Evolutionary conservation across 2,888 invertebrate species (phyloP).

Genomic region (Lasius fuliginosus): DNA sequence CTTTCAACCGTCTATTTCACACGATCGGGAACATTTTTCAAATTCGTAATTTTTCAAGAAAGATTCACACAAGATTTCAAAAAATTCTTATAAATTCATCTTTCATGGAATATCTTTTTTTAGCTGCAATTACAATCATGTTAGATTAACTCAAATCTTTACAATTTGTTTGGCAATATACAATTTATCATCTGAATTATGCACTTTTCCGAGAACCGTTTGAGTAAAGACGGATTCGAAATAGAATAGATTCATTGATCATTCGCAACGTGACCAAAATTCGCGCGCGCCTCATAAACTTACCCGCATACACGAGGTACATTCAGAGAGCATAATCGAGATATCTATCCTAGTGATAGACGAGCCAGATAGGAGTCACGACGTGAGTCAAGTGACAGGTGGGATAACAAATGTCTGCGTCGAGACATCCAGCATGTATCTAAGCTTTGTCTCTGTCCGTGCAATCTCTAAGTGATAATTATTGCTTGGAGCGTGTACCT

Average conservation of each 20-base stretch:
- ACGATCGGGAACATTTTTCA: too few relatives aligned
- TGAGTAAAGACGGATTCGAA: conserved; percentile 51
- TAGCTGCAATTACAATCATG: not conserved
- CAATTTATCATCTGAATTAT: conserved; percentile 67
- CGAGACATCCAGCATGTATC: conserved; percentile 66
- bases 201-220: conserved; percentile 64
- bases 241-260: conserved; percentile 67
- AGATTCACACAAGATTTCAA: not conserved
- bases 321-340: conserved; percentile 71
- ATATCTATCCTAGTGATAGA: conserved; percentile 73
- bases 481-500: conserved; percentile 44
- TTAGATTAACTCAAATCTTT: not conserved
- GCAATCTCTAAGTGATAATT: conserved; percentile 66
- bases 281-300: conserved; percentile 62
- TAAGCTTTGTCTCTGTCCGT: conserved; percentile 61
- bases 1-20: not conserved
- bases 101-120: not conserved
- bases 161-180: conserved; percentile 66
- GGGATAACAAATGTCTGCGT: conserved; percentile 71
- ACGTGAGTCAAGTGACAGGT: conserved; percentile 72
- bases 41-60: not conserved
- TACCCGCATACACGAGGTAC: conserved; percentile 56
- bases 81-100: not conserved
- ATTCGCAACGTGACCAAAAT: conserved; percentile 56
- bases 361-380: conserved; percentile 70